Base-by-base conservation (phyloP, 1,140 invertebrate species). In the Coboldia fuscipes region DNA sequence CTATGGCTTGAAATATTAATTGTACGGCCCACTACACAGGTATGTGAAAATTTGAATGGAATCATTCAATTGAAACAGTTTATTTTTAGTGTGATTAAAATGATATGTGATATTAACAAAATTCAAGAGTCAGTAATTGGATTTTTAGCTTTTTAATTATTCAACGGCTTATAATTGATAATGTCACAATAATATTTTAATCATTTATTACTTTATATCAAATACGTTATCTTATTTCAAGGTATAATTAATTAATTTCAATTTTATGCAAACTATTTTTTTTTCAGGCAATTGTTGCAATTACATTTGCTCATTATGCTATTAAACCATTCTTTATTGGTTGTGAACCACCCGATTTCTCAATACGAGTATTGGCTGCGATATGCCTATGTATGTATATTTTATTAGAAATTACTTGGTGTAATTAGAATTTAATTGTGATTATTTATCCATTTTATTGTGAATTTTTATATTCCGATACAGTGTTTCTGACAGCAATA, bases 1-100 rank as follows among this genome's bases (percentile, higher is more conserved):
- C 58, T 92, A 15, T 94, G 88, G 88, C 75, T 88, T 20, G 79
- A 80, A 4, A 56, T 84, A 33, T 60, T 86, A 18, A 79, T 88
- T 41, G 82, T 92, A 37, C 63, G 84, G 40, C 84, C 82, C 3
- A 73, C 70, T 6, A 79, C 79, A 2, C 51, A 55, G 48, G 52
- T 55, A 33, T 8, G 19, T n/a, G n/a, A 16, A 30, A 15, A n/a
- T 8, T 30, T 16, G 15, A 10, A 8, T n/a, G 29, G 9, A 10
- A 15, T 30, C 12, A 7, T 10, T n/a, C 9, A 6, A 30, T 30
- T n/a, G n/a, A n/a, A n/a, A n/a, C n/a, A n/a, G 23, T 24, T 7
- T n/a, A 24, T n/a, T 24, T 7, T 24, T 24, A 8, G 23, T 24
- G n/a, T 24, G 23, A 24, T 24, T 24, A 24, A n/a, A n/a, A n/a